Evolutionary conservation across 2,797 vertebrate genomes (phyloP).

Genomic region (Potorous gilbertii): DNA sequence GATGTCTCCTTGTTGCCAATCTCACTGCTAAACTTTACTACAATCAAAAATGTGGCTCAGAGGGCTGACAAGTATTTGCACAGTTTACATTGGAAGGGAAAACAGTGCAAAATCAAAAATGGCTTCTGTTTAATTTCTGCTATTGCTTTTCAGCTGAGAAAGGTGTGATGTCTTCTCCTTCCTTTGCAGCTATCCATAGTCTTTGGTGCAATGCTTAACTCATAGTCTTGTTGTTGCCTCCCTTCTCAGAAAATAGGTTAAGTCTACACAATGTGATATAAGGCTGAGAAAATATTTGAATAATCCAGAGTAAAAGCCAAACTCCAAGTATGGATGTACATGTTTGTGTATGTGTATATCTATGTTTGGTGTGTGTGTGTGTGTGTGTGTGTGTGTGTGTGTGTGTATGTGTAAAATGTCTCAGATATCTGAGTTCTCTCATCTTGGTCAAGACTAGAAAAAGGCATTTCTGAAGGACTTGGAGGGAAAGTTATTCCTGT

Average conservation of each 20-base stretch:
- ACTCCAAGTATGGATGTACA: background rate
- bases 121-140: constrained; percentile 72
- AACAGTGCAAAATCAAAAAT: constrained; percentile 69
- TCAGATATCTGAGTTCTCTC: background rate
- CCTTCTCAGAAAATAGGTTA: background rate
- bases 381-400: background rate
- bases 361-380: too few species aligned
- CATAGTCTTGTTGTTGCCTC: background rate
- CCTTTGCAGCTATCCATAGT: background rate
- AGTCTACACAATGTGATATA: background rate
- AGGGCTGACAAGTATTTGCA: constrained; percentile 71
- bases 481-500: constrained; percentile 4
- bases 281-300: background rate
- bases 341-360: background rate
- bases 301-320: background rate
- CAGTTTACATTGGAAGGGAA: constrained; percentile 74
- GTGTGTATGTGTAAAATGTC: background rate
- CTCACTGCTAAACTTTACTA: constrained; percentile 70
- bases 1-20: constrained; percentile 72
- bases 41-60: constrained; percentile 74
- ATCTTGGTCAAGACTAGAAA: constrained; percentile 10
- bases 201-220: background rate
- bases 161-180: background rate
- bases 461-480: constrained; percentile 43
- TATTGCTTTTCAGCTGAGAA: constrained; percentile 77